Evolutionary conservation across 2,113 vertebrate species (phyloP).

Genomic region (Sander lucioperca): DNA sequence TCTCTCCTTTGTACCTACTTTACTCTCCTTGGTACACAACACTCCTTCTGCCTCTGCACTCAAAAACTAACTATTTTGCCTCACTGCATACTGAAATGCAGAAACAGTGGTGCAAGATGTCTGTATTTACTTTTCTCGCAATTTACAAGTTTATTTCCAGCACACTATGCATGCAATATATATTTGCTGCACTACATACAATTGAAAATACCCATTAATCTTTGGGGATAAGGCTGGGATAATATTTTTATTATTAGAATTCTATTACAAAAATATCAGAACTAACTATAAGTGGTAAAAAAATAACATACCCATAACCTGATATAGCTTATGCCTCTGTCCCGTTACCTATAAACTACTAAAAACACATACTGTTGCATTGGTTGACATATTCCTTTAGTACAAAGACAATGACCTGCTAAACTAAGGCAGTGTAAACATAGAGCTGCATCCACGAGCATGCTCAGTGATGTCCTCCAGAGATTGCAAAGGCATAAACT

Average conservation of each 20-base stretch:
- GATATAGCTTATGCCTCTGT: neutral
- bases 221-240: neutral
- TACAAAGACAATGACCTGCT: neutral
- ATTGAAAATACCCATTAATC: neutral
- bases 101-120: neutral
- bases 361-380: constrained; percentile 2
- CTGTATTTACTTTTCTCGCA: neutral
- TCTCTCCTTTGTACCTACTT: constrained; percentile 66
- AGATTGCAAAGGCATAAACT: neutral
- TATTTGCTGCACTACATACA: neutral
- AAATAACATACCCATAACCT: neutral
- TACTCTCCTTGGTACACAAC: constrained; percentile 52
- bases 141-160: neutral
- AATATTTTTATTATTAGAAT: neutral
- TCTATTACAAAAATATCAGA: neutral
- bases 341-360: neutral
- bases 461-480: constrained; percentile 1
- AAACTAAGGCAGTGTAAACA: neutral
- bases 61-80: constrained; percentile 59
- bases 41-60: constrained; percentile 56
- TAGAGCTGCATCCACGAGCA: neutral
- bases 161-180: neutral
- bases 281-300: neutral
- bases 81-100: constrained; percentile 21
- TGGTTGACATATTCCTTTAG: neutral